Evolutionary conservation across 2,888 invertebrate species (phyloP), one percentile per base, ranked within the genome.

Genomic region (Hypomecis punctinalis): DNA sequence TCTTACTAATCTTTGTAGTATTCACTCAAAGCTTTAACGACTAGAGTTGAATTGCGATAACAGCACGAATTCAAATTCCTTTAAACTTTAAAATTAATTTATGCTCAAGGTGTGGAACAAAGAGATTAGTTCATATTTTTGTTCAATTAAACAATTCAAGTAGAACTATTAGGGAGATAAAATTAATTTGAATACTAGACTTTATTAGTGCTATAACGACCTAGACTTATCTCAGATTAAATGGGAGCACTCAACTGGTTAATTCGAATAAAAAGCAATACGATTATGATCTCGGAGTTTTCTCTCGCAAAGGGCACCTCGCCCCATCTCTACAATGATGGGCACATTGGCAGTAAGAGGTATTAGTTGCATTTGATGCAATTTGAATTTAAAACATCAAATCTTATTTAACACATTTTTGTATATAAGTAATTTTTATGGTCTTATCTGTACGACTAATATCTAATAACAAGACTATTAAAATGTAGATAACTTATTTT

Each of bases 241-340:
- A 77, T 69, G 72, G 68, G 74, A 77, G 75, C 76, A 74, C 77
- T 79, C 76, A 75, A 72, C 72, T 73, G 72, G 77, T 78, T 78
- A 79, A 80, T 80, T 82, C 73, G 76, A 81, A 81, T 78, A 81
- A 82, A 77, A 84, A 84, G 78, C 82, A 79, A 84, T 82, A 84
- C 80, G 80, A 83, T 88, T 84, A 86, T 84, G 80, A 86, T 83
- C 78, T 73, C 72, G 62, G 77, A 83, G 79, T 82, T 82, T 81
- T 86, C 66, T 64, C 66, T 40, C 43, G 53, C 65, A 23, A 60
- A 64, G 56, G 60, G 64, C 59, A 57, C 45, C 51, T 52, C 46
- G 33, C 52, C 39, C 48, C 40, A 49, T 52, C 53, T 48, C 45
- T 13, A 37, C 35, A 10, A 33, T 36, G 53, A 56, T 39, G 47